phyloP scores from a whole-genome alignment of 2,113 vertebrate genomes.

The Hystrix cristata region DNA sequence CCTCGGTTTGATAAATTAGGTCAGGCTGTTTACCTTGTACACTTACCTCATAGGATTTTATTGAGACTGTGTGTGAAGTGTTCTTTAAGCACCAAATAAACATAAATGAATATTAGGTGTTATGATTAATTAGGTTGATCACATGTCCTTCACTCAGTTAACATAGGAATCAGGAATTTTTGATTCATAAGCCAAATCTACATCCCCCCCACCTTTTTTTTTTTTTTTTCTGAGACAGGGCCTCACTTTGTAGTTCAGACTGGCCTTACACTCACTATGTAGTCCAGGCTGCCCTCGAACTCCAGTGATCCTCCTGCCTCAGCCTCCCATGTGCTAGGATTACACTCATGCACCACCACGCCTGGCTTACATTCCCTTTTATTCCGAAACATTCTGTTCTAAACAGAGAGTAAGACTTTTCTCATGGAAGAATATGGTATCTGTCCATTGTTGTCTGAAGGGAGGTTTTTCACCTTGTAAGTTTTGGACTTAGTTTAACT shows the following conservation, averaged over 20 bases:
- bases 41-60: conserved; percentile 44
- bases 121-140: conserved; percentile 15
- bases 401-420: conserved; percentile 13
- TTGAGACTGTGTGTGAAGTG: conserved; percentile 28
- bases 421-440: neutral
- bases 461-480: neutral
- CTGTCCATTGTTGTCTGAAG: neutral
- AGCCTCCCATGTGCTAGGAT: too few relatives aligned
- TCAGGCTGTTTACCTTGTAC: neutral
- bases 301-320: too few relatives aligned
- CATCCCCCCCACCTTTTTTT: neutral
- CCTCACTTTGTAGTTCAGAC: too few relatives aligned
- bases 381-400: neutral
- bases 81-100: conserved; percentile 58
- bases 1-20: conserved; percentile 10
- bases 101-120: conserved; percentile 14
- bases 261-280: too few relatives aligned
- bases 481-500: conserved; percentile 14
- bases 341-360: too few relatives aligned
- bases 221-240: too few relatives aligned
- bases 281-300: too few relatives aligned
- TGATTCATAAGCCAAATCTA: conserved; percentile 18
- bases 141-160: neutral
- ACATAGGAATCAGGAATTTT: neutral
- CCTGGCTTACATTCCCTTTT: neutral